A percentile compares a stretch with the other conserved stretches of the same genome.
Conservation (phyloP, 2,888 invertebrate species). For the Hemistola chrysoprasaria region DNA sequence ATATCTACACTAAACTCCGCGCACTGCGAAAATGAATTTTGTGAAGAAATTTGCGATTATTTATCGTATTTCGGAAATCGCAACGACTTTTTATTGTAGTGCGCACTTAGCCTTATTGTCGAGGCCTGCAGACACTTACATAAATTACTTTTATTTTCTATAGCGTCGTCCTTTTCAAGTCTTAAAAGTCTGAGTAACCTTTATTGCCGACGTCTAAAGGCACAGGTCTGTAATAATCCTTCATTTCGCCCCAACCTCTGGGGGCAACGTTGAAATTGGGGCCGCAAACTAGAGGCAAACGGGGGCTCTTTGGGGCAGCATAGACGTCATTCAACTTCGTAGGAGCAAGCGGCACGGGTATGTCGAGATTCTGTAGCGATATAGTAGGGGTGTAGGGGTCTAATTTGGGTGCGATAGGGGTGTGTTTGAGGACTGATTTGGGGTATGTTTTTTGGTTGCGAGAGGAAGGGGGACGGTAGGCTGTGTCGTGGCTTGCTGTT, state of each 20-base stretch:
- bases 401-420: conserved; percentile 63
- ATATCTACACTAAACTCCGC: no score
- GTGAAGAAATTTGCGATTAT: no score
- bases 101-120: no score
- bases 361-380: conserved; percentile 52
- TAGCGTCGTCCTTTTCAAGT: conserved; percentile 1
- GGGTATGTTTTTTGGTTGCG: conserved; percentile 75
- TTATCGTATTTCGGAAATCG: no score
- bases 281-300: conserved; percentile 64
- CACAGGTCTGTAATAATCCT: conserved; percentile 87
- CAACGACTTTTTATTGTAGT: no score
- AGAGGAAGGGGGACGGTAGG: conserved; percentile 75
- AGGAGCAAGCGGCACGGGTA: conserved; percentile 67
- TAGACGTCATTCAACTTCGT: conserved; percentile 75
- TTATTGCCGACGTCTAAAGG: conserved; percentile 84
- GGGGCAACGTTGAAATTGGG: conserved; percentile 92
- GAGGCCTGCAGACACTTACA: no score
- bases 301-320: conserved; percentile 68
- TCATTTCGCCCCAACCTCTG: conserved; percentile 89
- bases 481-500: conserved; percentile 72
- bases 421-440: conserved; percentile 68
- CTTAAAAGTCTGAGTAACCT: conserved; percentile 77
- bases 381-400: conserved; percentile 73
- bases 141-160: neutral
- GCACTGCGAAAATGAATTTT: no score